A percentile compares a stretch with the other conserved stretches of the same genome.
Conservation (phyloP, 1,140 invertebrate genomes). For the Ephestia elutella region DNA sequence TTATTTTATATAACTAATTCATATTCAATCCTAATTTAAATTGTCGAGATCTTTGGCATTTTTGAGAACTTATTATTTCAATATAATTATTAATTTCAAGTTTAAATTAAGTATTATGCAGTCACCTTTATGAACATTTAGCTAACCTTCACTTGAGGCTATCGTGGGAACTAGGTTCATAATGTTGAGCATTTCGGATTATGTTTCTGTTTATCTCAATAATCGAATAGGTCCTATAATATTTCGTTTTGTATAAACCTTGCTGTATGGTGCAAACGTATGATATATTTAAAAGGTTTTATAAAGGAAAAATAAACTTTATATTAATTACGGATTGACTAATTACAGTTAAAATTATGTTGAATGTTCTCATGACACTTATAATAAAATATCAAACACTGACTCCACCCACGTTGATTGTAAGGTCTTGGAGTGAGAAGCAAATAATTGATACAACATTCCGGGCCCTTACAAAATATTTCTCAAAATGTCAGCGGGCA, state of each 20-base stretch:
- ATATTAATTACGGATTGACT: no score
- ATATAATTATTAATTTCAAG: neutral
- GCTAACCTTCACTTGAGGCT: slow-evolving; percentile 1
- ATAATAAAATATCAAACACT: neutral
- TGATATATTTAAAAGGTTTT: neutral
- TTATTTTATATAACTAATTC: no score
- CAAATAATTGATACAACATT: slow-evolving; percentile 7
- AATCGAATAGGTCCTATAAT: neutral
- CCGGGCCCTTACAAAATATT: slow-evolving; percentile 14
- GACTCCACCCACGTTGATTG: neutral
- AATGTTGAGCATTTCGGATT: neutral
- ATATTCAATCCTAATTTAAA: no score
- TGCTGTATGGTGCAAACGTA: neutral
- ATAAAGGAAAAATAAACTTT: no score
- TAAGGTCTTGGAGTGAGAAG: neutral
- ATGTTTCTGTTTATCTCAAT: neutral
- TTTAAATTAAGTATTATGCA: neutral
- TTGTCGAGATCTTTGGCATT: no score
- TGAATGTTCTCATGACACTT: no score
- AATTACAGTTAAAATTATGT: no score
- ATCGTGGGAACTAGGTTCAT: slow-evolving; percentile 9
- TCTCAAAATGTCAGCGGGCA: slow-evolving; percentile 23
- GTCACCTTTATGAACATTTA: slow-evolving; percentile 1
- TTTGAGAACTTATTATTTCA: neutral
- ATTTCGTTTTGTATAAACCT: neutral